Percentiles rank a stretch among this genome's conserved stretches.
Conservation (phyloP, 2,888 invertebrate genomes). For the Halictus quadricinctus region DNA sequence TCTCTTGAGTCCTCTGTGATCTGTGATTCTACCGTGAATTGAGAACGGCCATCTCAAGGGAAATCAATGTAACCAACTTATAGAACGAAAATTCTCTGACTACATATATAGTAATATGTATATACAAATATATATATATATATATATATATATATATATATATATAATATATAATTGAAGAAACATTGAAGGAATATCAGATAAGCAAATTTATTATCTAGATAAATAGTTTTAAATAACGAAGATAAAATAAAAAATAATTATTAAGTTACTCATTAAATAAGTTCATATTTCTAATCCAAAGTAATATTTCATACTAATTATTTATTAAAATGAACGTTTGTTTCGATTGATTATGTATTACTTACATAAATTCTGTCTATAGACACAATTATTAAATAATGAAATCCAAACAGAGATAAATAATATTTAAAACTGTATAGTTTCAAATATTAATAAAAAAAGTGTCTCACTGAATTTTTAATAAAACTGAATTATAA, state of each 20-base stretch:
- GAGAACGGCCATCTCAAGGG: slow-evolving; percentile 34
- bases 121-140: not conserved
- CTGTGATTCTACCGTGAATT: slow-evolving; percentile 24
- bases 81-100: slow-evolving; percentile 14
- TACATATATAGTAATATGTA: not conserved
- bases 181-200: not conserved
- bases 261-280: not conserved
- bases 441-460: not conserved
- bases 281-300: not conserved
- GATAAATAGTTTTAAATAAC: not conserved
- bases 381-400: not conserved
- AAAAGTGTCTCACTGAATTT: not conserved
- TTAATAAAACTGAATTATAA: not conserved
- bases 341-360: not conserved
- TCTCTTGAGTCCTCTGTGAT: not conserved
- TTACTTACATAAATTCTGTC: not conserved
- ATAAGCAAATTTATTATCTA: not conserved
- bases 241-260: not conserved
- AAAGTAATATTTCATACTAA: not conserved
- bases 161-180: not conserved
- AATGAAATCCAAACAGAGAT: not conserved
- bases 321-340: not conserved
- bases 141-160: not conserved
- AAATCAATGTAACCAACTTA: slow-evolving; percentile 44
- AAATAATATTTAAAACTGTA: not conserved